phyloP scores from a whole-genome alignment of 2,888 invertebrate species.

The Lordiphosa andalusiaca region DNA sequence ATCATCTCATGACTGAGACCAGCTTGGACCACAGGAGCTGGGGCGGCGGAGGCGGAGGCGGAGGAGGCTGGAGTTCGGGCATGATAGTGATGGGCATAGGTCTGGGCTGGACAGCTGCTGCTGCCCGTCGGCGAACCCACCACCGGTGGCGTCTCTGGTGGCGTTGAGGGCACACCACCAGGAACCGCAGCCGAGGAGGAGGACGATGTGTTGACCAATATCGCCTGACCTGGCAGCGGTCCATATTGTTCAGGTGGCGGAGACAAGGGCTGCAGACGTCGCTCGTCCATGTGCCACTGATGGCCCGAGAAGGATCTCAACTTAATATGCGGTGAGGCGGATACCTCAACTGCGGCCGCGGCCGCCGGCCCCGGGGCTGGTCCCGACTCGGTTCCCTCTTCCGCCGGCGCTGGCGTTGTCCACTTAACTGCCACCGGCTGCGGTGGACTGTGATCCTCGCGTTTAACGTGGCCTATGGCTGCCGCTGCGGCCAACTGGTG shows the following conservation, averaged over 20 bases:
- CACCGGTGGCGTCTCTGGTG: slow-evolving; percentile 91
- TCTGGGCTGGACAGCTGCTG: slow-evolving; percentile 71
- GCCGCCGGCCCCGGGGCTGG: slow-evolving; percentile 76
- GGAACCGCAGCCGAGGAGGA: slow-evolving; percentile 68
- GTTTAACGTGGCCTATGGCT: slow-evolving; percentile 84
- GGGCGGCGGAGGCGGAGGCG: slow-evolving; percentile 39
- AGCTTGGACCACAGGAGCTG: slow-evolving; percentile 64
- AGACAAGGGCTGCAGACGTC: slow-evolving; percentile 82
- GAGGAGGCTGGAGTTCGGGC: slow-evolving; percentile 27
- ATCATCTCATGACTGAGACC: slow-evolving; percentile 87
- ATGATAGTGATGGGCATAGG: slow-evolving; percentile 67
- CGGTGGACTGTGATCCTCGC: slow-evolving; percentile 82
- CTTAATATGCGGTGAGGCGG: slow-evolving; percentile 74
- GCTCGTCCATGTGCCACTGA: slow-evolving; percentile 81
- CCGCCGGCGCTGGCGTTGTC: slow-evolving; percentile 78
- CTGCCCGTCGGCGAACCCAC: slow-evolving; percentile 82
- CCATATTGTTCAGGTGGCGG: slow-evolving; percentile 86
- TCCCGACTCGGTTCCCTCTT: slow-evolving; percentile 38
- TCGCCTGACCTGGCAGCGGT: slow-evolving; percentile 81
- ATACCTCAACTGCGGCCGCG: slow-evolving; percentile 54
- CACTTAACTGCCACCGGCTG: slow-evolving; percentile 78
- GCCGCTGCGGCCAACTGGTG: slow-evolving; percentile 81
- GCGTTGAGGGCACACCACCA: slow-evolving; percentile 88
- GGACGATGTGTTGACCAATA: slow-evolving; percentile 80
- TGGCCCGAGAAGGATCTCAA: slow-evolving; percentile 78